These are phyloP conservation scores for Drosophila dives DNA, from an alignment of 2,888 invertebrate genomes.

Conservation along the genomic window DNA sequence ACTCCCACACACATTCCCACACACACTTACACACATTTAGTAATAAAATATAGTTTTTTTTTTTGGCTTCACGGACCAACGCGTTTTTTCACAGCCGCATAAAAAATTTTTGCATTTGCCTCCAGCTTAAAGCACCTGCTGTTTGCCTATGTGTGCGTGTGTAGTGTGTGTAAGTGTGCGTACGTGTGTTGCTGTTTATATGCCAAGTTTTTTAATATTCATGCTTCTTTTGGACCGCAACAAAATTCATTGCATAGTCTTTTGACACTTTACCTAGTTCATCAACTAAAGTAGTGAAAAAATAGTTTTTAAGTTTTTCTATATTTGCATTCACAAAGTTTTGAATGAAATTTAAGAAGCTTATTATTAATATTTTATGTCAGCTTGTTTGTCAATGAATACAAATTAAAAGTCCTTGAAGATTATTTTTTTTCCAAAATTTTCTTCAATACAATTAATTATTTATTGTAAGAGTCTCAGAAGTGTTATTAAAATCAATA, in stretches of 20 bases:
- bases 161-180: slow-evolving; percentile 5
- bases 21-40: slow-evolving; percentile 32
- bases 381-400: background rate
- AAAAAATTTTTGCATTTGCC: slow-evolving; percentile 40
- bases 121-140: slow-evolving; percentile 31
- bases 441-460: background rate
- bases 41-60: slow-evolving; percentile 76
- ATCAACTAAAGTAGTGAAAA: background rate
- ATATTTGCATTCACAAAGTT: background rate
- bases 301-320: slow-evolving; percentile 1
- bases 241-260: slow-evolving; percentile 31
- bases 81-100: slow-evolving; percentile 45
- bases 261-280: slow-evolving; percentile 44
- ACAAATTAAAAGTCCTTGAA: background rate
- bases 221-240: slow-evolving; percentile 43
- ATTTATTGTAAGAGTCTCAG: background rate
- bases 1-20: slow-evolving; percentile 14
- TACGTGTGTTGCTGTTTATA: slow-evolving; percentile 23
- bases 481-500: background rate
- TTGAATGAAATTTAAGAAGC: background rate
- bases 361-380: background rate
- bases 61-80: slow-evolving; percentile 61
- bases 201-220: slow-evolving; percentile 68
- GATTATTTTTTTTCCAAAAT: background rate
- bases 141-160: slow-evolving; percentile 1